Base-by-base conservation (phyloP, 2,797 vertebrate species). In the Crocidura indochinensis region DNA sequence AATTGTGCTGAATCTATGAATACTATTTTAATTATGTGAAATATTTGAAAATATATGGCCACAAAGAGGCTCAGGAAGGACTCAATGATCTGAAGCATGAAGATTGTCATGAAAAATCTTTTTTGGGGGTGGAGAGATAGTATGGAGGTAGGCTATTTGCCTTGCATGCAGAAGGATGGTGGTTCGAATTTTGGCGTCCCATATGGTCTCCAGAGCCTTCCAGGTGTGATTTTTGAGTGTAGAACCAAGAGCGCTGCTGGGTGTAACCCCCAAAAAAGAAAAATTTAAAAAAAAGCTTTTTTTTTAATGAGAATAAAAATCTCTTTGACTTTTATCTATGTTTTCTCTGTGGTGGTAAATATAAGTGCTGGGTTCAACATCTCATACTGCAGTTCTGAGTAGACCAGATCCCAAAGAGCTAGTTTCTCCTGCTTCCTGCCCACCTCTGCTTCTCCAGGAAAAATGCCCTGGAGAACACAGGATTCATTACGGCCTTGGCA, bases 401-500 rank as follows among this genome's bases (percentile, higher is more conserved):
- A 73, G 81, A 91, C 84, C 76, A 44, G 65, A 74, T 77, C 91
- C 90, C 90, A 87, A 56, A 73, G 88, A 46, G 8, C 56, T 20
- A 6, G 19, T 60, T 60, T 60, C 56, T 60, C 56, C 56, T 79
- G 71, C 47, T 95, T 94, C 75, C 74, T 76, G 72, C 82, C 49
- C 92, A 92, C 85, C 92, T 74, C 51, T 67, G 22, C 83, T 77
- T 73, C 81, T 87, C 53, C 64, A 91, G 77, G 78, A 92, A 88
- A 60, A 96, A 88, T 91, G 85, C 77, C 93, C 87, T 67, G 12
- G 77, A 88, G 88, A 71, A 78, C 15, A 47, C 73, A 88, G 56
- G 77, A 75, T 90, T 96, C 93, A 94, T 93, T 94, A 94, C 0
- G 0, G 69, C 49, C 86, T 95, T 96, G 95, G 96, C 96, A 91